These are phyloP conservation scores for Rhopalosiphum padi DNA, from an alignment of 1,140 invertebrate species.

Conservation along the genomic window DNA sequence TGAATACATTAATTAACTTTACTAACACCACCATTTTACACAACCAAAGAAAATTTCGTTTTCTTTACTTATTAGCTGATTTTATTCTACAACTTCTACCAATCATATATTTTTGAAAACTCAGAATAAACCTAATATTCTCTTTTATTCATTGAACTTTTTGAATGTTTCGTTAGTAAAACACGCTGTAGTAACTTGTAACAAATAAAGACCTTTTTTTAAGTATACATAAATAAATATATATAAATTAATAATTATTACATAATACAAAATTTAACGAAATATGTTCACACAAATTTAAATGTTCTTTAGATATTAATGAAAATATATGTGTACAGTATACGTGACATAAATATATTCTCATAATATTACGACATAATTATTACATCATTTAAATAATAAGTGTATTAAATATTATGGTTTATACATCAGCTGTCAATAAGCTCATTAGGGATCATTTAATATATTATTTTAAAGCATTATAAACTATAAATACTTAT, in stretches of 20 bases:
- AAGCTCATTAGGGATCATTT: not conserved
- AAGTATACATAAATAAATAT: not conserved
- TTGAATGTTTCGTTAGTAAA: not conserved
- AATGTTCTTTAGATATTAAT: conserved; percentile 5
- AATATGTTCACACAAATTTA: not conserved
- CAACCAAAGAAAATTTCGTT: not conserved
- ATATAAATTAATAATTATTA: conserved; percentile 13
- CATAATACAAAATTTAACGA: not conserved
- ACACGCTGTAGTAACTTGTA: not conserved
- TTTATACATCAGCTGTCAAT: not conserved
- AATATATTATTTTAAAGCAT: not conserved
- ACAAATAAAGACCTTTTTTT: not conserved
- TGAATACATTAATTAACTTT: not conserved
- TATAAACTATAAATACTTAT: not conserved
- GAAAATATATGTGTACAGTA: not conserved
- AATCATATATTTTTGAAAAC: not conserved
- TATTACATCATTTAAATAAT: conserved; percentile 9
- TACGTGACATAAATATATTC: not conserved
- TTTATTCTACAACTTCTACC: not conserved
- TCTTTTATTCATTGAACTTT: no score
- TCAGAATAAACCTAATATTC: not conserved
- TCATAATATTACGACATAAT: not conserved
- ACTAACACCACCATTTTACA: not conserved
- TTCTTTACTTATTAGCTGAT: not conserved
- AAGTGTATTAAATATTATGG: not conserved